Base-by-base conservation (phyloP, 2,113 vertebrate species). In the Struthio camelus region DNA sequence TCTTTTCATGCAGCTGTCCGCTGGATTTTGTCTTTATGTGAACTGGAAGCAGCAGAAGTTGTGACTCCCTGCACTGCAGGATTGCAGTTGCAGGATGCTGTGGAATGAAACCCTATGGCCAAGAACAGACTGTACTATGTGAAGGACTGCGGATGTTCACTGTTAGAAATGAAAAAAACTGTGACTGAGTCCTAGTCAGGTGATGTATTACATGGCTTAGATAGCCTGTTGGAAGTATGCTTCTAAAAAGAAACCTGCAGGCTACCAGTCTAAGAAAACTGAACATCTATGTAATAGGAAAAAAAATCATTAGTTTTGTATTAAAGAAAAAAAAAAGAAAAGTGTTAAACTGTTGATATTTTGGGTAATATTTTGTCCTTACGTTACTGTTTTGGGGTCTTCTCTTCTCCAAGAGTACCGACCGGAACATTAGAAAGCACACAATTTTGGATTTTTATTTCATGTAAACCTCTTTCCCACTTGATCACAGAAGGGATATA, bases 21-120 rank as follows among this genome's bases (percentile, higher is more conserved):
- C 40, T 96, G 87, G 50, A 85, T 66, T 89, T 89, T 91, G 78
- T 88, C 73, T 89, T 85, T 97, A 87, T 94, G 91, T 95, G 87
- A 80, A 77, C 58, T 94, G 84, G 88, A 96, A 94, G 70, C 38
- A 87, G 53, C 53, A 89, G 58, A 93, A 87, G 66, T 70, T 56
- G 84, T 77, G 90, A 93, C 79, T 89, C 66, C 30, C 56, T 90
- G 1, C 62, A 13, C 65, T 40, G 32, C 64, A 51, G 42, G 48
- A 36, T 28, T 94, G 48, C 53, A 89, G 4, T 38, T 96, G 53
- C 0, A 14, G 50, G 67, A 92, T 89, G 54, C 40, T 85, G 54
- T 77, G 89, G 89, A 96, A 89, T 91, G 80, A 95, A 91, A 89
- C 27, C 14, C 70, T 48, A 66, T 62, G 71, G 89, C 90, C 92